Evolutionary conservation across 2,797 vertebrate species (phyloP).

Genomic region (Manis crassicaudata): DNA sequence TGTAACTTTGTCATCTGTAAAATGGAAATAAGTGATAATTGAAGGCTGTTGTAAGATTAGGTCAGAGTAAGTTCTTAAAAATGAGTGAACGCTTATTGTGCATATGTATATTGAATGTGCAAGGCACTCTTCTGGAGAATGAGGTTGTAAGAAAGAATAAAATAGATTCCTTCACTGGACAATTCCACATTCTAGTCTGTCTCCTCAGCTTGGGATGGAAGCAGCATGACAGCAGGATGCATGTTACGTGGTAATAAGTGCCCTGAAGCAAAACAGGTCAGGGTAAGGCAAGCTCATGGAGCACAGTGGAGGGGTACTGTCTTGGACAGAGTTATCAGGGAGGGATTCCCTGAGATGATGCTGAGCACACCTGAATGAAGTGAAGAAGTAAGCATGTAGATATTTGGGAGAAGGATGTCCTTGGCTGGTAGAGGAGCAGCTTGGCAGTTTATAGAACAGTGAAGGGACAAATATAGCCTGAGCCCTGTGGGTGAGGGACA

Average conservation of each 20-base stretch:
- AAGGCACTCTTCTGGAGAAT: slow-evolving; percentile 10
- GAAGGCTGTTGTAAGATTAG: background rate
- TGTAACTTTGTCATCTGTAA: background rate
- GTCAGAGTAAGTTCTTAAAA: background rate
- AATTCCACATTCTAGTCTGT: background rate
- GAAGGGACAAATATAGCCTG: background rate
- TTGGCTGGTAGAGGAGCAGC: background rate
- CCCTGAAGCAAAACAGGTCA: background rate
- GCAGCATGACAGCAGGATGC: background rate
- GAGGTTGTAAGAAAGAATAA: background rate
- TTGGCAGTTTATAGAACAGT: background rate
- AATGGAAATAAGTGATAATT: background rate
- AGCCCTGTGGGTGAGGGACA: background rate
- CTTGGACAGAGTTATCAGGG: background rate
- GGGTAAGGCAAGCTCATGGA: background rate
- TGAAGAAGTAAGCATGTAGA: background rate
- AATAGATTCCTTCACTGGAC: background rate
- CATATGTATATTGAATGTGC: background rate
- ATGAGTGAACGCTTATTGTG: background rate
- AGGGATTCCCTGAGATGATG: background rate
- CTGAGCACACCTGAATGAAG: background rate
- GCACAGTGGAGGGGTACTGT: accelerated
- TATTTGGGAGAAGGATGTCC: background rate
- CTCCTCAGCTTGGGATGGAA: background rate
- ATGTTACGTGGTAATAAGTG: background rate